Evolutionary conservation across 2,797 vertebrate species (phyloP).

Genomic region (Xenopus petersii): DNA sequence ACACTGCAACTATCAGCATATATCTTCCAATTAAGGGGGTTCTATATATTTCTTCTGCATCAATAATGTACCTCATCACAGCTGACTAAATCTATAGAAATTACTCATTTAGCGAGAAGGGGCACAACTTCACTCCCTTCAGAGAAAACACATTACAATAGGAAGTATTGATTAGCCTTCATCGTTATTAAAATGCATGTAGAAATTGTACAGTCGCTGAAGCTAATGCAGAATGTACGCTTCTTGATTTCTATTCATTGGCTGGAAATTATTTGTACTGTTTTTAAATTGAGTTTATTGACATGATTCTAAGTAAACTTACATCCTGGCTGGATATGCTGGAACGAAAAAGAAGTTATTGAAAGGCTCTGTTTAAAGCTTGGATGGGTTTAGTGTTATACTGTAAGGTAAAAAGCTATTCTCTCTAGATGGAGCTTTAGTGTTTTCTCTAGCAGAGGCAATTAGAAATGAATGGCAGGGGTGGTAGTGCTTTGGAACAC

Average conservation of each 20-base stretch:
- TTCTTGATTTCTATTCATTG: slow-evolving; percentile 11
- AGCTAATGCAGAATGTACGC: not conserved
- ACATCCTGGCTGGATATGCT: too few relatives aligned
- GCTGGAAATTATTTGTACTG: not conserved
- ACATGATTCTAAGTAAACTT: not conserved
- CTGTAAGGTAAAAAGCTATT: too few relatives aligned
- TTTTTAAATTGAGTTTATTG: slow-evolving; percentile 12
- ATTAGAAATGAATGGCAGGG: too few relatives aligned
- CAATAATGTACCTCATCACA: slow-evolving; percentile 36
- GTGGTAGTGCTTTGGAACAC: too few relatives aligned
- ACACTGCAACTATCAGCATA: slow-evolving; percentile 11
- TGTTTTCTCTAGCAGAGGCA: too few relatives aligned
- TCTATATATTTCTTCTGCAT: slow-evolving; percentile 19
- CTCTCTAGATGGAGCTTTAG: too few relatives aligned
- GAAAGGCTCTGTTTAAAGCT: too few relatives aligned
- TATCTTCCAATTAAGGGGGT: slow-evolving; percentile 19
- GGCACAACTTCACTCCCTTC: slow-evolving; percentile 20
- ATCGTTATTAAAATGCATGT: slow-evolving; percentile 21
- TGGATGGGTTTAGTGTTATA: too few relatives aligned
- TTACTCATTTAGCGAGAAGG: slow-evolving; percentile 4
- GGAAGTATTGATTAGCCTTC: slow-evolving; percentile 38
- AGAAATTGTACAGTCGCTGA: not conserved
- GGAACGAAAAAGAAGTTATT: too few relatives aligned
- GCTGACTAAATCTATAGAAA: slow-evolving; percentile 23
- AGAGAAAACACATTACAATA: slow-evolving; percentile 31